Evolutionary conservation across 1,140 invertebrate species (phyloP), one percentile per base, ranked within the genome.

Genomic region (Drosophila watanabei): DNA sequence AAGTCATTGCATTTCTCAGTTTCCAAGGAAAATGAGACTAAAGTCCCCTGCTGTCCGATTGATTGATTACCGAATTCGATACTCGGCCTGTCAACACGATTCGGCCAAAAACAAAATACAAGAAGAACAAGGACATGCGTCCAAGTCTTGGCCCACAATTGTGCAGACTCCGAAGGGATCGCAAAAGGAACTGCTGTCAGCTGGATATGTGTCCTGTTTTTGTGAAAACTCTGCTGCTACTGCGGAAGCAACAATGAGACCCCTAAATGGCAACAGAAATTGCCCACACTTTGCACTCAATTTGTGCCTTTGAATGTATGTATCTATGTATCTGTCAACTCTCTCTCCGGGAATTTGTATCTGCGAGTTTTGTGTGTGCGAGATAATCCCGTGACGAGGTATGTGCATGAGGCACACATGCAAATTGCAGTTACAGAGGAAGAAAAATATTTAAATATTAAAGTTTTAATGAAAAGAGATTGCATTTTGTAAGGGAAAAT

Each of bases 91-190:
- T 90, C 86, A 90, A 90, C 86, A 90, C 79, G 76, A 82, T 78
- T 90, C 72, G 75, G 79, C 61, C 64, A 86, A 90, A 89, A 90
- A 89, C 71, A 77, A 79, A 75, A 66, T 57, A 51, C 66, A 57
- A 45, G 46, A 61, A 35, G 11, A 43, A 24, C 30, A 51, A 46
- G 64, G 62, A 71, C 73, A 89, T 83, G 78, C 79, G 82, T 79
- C 86, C 85, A 86, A 76, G 37, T 39, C 35, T 79, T 89, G 86
- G 87, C 87, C 86, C 86, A 89, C 83, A 90, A 90, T 86, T 82
- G 35, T 57, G 85, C 79, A 79, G 60, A 43, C n/a, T 39, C 54
- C 54, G 20, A 46, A 48, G 13, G 8, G n/a, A 20, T 70, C 68
- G 45, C 32, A 30, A 30, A 35, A 30, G 64, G 28, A 72, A 30